Base-by-base conservation (phyloP, 1,140 invertebrate species). In the Macrobrachium rosenbergii region DNA sequence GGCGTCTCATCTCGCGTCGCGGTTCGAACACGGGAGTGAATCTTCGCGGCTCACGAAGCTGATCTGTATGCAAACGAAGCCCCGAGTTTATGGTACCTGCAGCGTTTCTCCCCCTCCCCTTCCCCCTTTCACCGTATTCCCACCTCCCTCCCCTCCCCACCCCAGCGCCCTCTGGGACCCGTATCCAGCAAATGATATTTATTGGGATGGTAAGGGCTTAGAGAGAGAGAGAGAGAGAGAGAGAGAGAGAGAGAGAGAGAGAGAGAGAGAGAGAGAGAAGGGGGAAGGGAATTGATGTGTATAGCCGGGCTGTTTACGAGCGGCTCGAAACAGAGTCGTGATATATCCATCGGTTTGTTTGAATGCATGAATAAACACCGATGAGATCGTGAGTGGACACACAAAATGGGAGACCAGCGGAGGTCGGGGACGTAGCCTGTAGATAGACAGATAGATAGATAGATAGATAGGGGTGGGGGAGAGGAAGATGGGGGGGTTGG, bases 211-310 rank as follows among this genome's bases (percentile, higher is more conserved):
- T n/a, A 52, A 45, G 58, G 43, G 58, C 6, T 2, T 7, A 78
- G 76, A 78, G 52, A 59, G 76, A 79, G 77, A 63, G 77, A 79
- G 59, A 37, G 58, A 63, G 59, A 63, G 58, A 62, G 77, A 60
- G 77, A 60, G 58, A 60, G 77, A 62, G 77, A 79, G 77, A 60
- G 77, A 79, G 58, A 23, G 19, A 79, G 77, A 60, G 77, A 79
- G 77, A 60, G 58, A 79, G 52, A 60, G 77, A 60, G 58, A 60
- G n/a, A 79, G 63, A 64, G 72, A 45, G 45, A 78, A 43, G 52
- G 1, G 17, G 43, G 52, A 1, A 60, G 16, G 0, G 21, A 78
- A 8, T 67, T 21, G 23, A 12, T 45, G 76, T 78, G 23, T 45
- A 58, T 45, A 19, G 76, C n/a, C 19, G 72, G 43, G 76, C 45